These are phyloP conservation scores for Phycodurus eques DNA, from an alignment of 2,113 vertebrate species.

Conservation along the genomic window DNA sequence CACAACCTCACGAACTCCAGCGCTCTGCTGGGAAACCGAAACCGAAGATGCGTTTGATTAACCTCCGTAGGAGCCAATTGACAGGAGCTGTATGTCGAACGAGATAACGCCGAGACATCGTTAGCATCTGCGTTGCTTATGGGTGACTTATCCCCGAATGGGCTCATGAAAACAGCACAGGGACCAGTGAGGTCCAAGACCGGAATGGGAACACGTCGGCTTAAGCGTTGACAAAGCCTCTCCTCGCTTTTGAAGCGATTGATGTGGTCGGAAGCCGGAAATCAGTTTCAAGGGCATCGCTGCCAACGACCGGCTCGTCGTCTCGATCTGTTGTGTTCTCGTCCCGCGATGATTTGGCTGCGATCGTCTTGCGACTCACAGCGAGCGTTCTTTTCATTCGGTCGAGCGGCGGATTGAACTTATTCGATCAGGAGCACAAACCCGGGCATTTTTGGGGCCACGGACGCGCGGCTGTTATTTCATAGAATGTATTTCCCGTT, in stretches of 20 bases:
- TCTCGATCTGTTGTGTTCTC: not conserved
- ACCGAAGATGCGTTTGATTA: conserved; percentile 30
- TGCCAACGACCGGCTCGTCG: conserved; percentile 26
- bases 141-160: conserved; percentile 47
- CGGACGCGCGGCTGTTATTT: not conserved
- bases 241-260: conserved; percentile 25
- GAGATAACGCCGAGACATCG: conserved; percentile 41
- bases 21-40: conserved; percentile 19
- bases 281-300: conserved; percentile 10
- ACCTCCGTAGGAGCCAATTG: conserved; percentile 57
- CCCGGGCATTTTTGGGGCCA: conserved; percentile 12
- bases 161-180: conserved; percentile 34
- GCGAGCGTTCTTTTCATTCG: not conserved
- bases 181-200: conserved; percentile 28
- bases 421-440: conserved; percentile 18
- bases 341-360: not conserved
- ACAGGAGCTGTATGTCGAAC: conserved; percentile 15
- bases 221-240: conserved; percentile 26
- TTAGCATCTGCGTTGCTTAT: conserved; percentile 48
- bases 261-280: conserved; percentile 32
- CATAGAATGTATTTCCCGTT: not conserved
- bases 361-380: not conserved
- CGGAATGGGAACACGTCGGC: conserved; percentile 1
- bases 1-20: conserved; percentile 10
- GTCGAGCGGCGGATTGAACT: conserved; percentile 19